Percentiles rank a stretch among this genome's conserved stretches.
phyloP scores from a whole-genome alignment of 2,888 invertebrate species.

The Anagyrus pseudococci region DNA sequence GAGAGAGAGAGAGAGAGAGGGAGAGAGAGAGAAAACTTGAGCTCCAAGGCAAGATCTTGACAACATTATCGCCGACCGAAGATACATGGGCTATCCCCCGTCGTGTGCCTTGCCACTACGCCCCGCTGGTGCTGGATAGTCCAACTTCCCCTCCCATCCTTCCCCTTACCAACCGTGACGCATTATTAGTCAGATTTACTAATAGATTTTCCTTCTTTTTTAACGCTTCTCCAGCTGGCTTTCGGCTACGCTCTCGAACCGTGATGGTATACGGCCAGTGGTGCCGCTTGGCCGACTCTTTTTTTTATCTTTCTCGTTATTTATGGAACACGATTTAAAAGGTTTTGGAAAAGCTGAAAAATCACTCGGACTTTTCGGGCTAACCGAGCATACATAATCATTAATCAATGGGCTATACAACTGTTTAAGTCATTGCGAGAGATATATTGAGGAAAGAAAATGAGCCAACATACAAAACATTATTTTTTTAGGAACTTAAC shows the following conservation, averaged over 20 bases:
- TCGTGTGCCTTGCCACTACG: background rate
- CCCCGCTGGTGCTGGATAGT: too few relatives aligned
- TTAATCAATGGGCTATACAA: too few relatives aligned
- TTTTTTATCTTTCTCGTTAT: constrained; percentile 7
- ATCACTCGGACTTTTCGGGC: too few relatives aligned
- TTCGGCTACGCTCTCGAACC: background rate
- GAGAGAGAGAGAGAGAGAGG: background rate
- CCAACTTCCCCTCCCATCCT: too few relatives aligned
- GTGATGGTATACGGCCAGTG: too few relatives aligned
- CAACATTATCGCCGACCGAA: constrained; percentile 30
- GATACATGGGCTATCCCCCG: constrained; percentile 13
- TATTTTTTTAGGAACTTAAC: too few relatives aligned
- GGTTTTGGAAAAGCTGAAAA: constrained; percentile 18
- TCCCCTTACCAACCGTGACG: constrained; percentile 8
- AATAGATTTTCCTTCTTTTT: constrained; percentile 28
- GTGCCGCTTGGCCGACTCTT: background rate
- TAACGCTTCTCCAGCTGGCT: constrained; percentile 11
- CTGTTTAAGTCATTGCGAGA: too few relatives aligned
- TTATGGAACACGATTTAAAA: constrained; percentile 1
- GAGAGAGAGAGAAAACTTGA: background rate
- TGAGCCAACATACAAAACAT: too few relatives aligned
- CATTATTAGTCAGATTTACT: constrained; percentile 33
- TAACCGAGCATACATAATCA: too few relatives aligned
- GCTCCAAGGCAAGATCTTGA: constrained; percentile 15
- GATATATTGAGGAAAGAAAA: too few relatives aligned